A percentile compares a stretch with the other conserved stretches of the same genome.
phyloP scores from a whole-genome alignment of 2,888 invertebrate genomes.

The Mellilla xanthometata region DNA sequence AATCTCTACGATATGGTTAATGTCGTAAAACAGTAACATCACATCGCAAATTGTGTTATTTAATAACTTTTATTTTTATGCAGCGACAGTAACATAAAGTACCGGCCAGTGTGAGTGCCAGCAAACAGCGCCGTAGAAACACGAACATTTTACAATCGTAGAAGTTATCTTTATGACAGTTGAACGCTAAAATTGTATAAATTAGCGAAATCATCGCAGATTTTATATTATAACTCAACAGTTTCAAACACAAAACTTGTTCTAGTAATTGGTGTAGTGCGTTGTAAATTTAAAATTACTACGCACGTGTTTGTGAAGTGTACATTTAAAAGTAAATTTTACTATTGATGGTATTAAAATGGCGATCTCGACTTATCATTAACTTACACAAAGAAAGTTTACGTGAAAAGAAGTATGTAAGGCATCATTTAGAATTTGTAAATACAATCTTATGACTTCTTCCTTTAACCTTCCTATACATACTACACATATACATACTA shows the following conservation, averaged over 20 bases:
- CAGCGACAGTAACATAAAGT: constrained; percentile 40
- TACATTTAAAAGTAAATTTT: too few species aligned
- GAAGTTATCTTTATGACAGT: constrained; percentile 5
- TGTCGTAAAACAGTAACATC: constrained; percentile 43
- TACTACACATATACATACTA: too few species aligned
- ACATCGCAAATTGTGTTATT: constrained; percentile 47
- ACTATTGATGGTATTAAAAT: too few species aligned
- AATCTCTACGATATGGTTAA: constrained; percentile 19
- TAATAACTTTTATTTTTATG: constrained; percentile 46
- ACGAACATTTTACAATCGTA: constrained; percentile 12
- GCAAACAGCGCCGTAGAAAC: constrained; percentile 31
- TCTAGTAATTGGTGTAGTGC: too few species aligned
- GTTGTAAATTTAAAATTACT: too few species aligned
- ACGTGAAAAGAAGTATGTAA: too few species aligned
- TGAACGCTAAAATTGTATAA: constrained; percentile 1
- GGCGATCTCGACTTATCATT: too few species aligned
- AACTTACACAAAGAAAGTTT: too few species aligned
- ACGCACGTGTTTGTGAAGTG: too few species aligned
- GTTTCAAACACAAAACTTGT: not conserved
- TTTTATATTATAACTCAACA: constrained; percentile 1
- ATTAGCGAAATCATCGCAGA: constrained; percentile 4
- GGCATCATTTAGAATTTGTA: too few species aligned
- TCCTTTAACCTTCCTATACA: too few species aligned
- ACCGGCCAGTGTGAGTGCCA: constrained; percentile 31
- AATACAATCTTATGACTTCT: too few species aligned